phyloP scores from a whole-genome alignment of 2,888 invertebrate species.

The Perizoma flavofasciatum region DNA sequence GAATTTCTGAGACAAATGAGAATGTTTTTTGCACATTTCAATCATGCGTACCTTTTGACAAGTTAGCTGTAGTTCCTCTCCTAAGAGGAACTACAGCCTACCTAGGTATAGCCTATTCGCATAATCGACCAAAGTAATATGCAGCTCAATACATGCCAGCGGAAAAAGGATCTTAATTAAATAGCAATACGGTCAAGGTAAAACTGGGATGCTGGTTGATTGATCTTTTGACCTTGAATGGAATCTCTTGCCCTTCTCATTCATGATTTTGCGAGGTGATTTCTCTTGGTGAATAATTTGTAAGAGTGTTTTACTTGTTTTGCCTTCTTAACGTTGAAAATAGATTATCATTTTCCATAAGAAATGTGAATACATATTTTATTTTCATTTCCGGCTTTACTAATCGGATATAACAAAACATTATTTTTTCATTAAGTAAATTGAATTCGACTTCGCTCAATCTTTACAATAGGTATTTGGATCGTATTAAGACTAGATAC shows the following conservation, averaged over 20 bases:
- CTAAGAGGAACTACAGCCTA: no score
- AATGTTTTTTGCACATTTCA: slow-evolving; percentile 15
- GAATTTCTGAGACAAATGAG: slow-evolving; percentile 21
- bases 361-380: neutral
- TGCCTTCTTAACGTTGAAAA: neutral
- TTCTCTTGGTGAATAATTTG: slow-evolving; percentile 10
- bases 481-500: no score
- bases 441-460: neutral
- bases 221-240: slow-evolving; percentile 19
- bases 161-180: slow-evolving; percentile 4
- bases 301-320: neutral
- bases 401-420: no score
- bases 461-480: no score
- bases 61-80: slow-evolving; percentile 1
- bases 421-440: no score
- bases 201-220: neutral
- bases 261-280: slow-evolving; percentile 11
- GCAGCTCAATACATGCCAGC: neutral
- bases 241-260: slow-evolving; percentile 9
- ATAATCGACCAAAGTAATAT: neutral
- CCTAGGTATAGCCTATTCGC: slow-evolving; percentile 7
- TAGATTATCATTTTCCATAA: neutral
- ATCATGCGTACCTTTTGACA: slow-evolving; percentile 17
- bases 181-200: neutral
- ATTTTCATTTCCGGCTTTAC: neutral